Evolutionary conservation across 37 sponge, comb jelly and placozoan species (phyloP).

Genomic region (Bolinopsis microptera): DNA sequence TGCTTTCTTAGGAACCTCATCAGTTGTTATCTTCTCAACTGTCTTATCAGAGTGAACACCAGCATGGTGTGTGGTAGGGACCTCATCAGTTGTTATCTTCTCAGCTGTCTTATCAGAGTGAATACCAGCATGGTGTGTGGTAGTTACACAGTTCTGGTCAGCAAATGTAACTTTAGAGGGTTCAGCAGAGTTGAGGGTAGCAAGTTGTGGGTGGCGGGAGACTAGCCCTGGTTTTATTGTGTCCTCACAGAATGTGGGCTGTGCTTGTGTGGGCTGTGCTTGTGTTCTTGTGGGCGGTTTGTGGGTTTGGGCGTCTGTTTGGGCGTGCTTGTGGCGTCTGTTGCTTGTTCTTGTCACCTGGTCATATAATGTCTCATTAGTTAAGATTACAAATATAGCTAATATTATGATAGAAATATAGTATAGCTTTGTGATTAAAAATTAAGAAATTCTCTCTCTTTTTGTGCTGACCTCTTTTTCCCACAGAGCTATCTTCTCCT

Average conservation of each 20-base stretch:
- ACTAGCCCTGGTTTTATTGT: not conserved
- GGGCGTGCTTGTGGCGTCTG: not conserved
- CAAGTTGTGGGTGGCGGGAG: not conserved
- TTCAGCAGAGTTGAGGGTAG: not conserved
- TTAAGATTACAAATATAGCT: too few relatives aligned
- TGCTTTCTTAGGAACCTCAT: not conserved
- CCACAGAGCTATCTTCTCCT: slow-evolving; percentile 24
- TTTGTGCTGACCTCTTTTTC: slow-evolving; percentile 24
- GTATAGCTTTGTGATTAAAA: too few relatives aligned
- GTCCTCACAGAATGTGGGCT: not conserved
- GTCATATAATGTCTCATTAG: too few relatives aligned
- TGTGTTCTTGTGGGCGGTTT: not conserved
- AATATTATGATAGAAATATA: too few relatives aligned
- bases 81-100: not conserved
- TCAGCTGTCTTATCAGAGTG: not conserved
- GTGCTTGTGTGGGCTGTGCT: not conserved
- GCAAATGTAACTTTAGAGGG: not conserved
- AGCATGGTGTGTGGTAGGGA: not conserved
- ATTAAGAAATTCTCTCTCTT: not conserved
- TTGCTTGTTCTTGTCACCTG: slow-evolving; percentile 50
- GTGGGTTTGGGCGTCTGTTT: not conserved
- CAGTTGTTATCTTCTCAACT: not conserved
- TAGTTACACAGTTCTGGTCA: not conserved
- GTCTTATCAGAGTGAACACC: not conserved
- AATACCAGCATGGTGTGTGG: not conserved